phyloP scores from a whole-genome alignment of 2,797 vertebrate genomes.

The Mus caroli region DNA sequence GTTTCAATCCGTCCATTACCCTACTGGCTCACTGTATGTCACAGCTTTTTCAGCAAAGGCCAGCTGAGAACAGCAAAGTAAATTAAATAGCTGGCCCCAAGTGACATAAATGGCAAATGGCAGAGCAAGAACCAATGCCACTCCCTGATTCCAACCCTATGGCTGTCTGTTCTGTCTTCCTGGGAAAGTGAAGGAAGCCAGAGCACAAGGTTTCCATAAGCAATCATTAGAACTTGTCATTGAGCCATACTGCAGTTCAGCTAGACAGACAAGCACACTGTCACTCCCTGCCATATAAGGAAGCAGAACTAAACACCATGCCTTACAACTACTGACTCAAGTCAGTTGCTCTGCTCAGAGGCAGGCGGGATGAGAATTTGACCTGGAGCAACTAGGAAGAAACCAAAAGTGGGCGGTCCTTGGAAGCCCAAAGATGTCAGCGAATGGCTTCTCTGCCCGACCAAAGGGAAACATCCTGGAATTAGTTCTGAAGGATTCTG shows the following conservation, averaged over 20 bases:
- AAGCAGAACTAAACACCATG: slow-evolving; percentile 43
- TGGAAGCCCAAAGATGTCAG: slow-evolving; percentile 38
- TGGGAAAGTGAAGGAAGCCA: slow-evolving; percentile 53
- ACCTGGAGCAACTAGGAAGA: neutral
- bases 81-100: neutral
- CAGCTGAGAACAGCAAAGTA: neutral
- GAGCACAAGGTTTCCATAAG: slow-evolving; percentile 75
- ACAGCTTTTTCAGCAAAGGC: neutral
- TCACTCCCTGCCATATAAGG: slow-evolving; percentile 81
- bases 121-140: neutral
- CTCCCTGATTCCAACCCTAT: neutral
- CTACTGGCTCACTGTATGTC: neutral
- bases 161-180: slow-evolving; percentile 67
- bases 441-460: neutral
- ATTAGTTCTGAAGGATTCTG: slow-evolving; percentile 31
- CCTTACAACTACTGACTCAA: slow-evolving; percentile 27
- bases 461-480: neutral
- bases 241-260: slow-evolving; percentile 63
- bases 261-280: slow-evolving; percentile 48
- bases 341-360: slow-evolving; percentile 30
- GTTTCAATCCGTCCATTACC: neutral
- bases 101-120: slow-evolving; percentile 9
- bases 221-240: slow-evolving; percentile 73
- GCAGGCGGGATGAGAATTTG: neutral
- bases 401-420: neutral